A percentile compares a stretch with the other conserved stretches of the same genome.
Evolutionary conservation across 35 echinoderm and acorn worm genomes (phyloP).

Genomic region (Apostichopus parvimensis): DNA sequence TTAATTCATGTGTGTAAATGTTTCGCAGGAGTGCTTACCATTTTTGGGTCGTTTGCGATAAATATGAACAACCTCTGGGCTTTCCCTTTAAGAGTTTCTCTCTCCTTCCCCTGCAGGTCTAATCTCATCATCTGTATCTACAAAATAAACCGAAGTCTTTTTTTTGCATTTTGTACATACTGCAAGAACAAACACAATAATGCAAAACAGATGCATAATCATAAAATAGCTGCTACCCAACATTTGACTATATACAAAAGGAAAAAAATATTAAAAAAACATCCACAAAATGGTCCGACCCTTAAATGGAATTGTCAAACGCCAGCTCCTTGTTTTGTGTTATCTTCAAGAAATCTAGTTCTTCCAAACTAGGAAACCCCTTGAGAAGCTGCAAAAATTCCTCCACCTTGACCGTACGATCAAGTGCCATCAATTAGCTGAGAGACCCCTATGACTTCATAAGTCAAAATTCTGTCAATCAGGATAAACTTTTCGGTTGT

Average conservation of each 20-base stretch:
- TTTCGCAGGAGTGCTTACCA: no score
- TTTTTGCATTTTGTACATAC: neutral
- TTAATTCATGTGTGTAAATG: no score
- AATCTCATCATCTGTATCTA: neutral
- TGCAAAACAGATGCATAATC: neutral
- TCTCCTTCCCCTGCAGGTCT: no score
- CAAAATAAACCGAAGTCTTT: neutral
- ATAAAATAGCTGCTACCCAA: neutral
- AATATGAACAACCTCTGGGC: no score
- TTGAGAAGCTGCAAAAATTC: constrained; percentile 37
- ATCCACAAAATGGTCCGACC: neutral
- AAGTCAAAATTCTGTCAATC: neutral
- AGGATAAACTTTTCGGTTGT: neutral
- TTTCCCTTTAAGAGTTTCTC: no score
- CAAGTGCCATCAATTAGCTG: constrained; percentile 13
- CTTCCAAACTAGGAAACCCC: neutral
- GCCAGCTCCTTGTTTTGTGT: neutral
- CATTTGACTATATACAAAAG: neutral
- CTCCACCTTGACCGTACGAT: neutral
- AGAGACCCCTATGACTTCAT: neutral
- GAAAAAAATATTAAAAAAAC: neutral
- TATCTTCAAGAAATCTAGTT: neutral
- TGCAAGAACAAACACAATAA: neutral
- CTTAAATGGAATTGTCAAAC: neutral
- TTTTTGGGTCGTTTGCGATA: no score